Evolutionary conservation across 92 coral and sea anemone genomes (phyloP).

Genomic region (Epizoanthus rinbou): DNA sequence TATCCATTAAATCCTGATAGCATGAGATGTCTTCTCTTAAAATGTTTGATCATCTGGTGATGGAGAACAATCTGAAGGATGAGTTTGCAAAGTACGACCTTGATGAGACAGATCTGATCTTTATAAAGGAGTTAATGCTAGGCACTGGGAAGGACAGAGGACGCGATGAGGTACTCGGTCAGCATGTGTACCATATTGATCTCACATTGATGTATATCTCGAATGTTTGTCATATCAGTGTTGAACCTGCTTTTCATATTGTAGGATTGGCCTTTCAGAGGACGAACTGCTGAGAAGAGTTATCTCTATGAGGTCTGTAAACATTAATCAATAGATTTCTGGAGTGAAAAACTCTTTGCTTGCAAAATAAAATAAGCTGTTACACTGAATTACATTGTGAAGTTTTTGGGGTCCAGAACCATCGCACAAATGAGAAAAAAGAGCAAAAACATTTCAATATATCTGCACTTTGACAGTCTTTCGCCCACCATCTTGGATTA

Average conservation of each 20-base stretch:
- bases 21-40: conserved; percentile 84
- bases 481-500: too few species aligned
- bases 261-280: conserved; percentile 77
- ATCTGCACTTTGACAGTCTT: too few species aligned
- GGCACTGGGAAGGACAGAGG: conserved; percentile 48
- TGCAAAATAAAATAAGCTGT: too few species aligned
- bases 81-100: conserved; percentile 66
- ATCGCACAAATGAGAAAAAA: too few species aligned
- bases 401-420: too few species aligned
- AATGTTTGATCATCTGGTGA: conserved; percentile 83
- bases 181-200: not conserved
- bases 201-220: not conserved
- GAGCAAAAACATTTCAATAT: too few species aligned
- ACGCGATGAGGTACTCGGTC: conserved; percentile 16
- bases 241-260: not conserved
- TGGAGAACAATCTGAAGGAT: conserved; percentile 60
- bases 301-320: conserved; percentile 75
- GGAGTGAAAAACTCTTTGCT: too few species aligned
- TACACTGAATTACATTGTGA: too few species aligned
- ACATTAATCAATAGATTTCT: not conserved
- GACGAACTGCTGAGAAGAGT: conserved; percentile 69
- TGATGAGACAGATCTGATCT: conserved; percentile 58
- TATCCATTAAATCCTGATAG: conserved; percentile 26
- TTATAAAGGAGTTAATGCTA: conserved; percentile 82
- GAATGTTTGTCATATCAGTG: too few species aligned